Evolutionary conservation across 2,888 invertebrate genomes (phyloP), one percentile per base, ranked within the genome.

Genomic region (Orthosia gracilis): DNA sequence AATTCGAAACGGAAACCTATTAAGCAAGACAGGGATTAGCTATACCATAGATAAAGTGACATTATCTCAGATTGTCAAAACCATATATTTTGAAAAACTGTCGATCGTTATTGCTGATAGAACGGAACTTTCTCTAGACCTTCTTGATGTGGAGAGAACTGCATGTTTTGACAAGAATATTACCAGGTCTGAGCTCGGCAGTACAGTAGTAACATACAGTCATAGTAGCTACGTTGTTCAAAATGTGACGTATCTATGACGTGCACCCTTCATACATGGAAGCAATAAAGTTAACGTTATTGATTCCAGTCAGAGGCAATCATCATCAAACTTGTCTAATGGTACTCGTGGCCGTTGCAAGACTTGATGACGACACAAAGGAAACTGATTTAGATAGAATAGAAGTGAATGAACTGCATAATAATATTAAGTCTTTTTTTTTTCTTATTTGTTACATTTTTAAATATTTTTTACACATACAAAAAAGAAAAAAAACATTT

Each of bases 261-360:
- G 13, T 26, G 0, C 4, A 26, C 3, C 31, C 21, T 52, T 52
- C 40, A 62, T 45, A 45, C 0, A 59, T 7, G 52, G 78, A 71
- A 78, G 21, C 63, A 17, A 79, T 76, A 54, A 79, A 79, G 1
- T 63, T 23, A 0, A 17, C 11, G 21, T 79, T 64, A 79, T 64
- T 64, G 54, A 59, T 72, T 45, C 45, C 21, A 23, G 26, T 72
- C 58, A 23, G 12, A 45, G 1, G 57, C 76, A 64, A 73, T 76
- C 79, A 76, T 21, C 71, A 78, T 79, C 26, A 72, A 79, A 79
- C 47, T 72, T 9, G 0, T 73, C 21, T 59, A 72, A 76, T 64
- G 52, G 73, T 72, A 49, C 52, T 59, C 73, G 64, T 72, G 79
- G 73, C 58, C 50, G 55, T 69, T 57, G 50, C 12, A 45, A 18